phyloP scores from a whole-genome alignment of 2,113 vertebrate genomes.

The Cyanoramphus novaezelandiae region DNA sequence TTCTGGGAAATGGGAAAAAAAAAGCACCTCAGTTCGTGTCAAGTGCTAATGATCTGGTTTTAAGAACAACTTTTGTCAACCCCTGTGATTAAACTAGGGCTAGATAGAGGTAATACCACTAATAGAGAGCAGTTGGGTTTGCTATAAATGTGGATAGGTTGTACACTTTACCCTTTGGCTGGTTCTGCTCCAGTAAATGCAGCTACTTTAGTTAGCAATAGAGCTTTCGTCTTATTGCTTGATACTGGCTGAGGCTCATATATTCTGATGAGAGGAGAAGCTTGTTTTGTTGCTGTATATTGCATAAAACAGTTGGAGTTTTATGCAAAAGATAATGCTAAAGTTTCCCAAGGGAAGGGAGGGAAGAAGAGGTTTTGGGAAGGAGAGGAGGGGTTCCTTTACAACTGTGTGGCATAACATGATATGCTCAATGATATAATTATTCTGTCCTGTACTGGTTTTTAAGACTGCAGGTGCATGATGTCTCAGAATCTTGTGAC shows the following conservation, averaged over 20 bases:
- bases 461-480: not conserved
- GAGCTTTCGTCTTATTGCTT: not conserved
- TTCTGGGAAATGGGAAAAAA: not conserved
- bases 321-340: conserved; percentile 5
- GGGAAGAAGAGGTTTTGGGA: not conserved
- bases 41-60: conserved; percentile 6
- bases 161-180: conserved; percentile 28
- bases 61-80: not conserved
- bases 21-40: not conserved
- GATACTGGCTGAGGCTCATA: not conserved
- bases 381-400: not conserved
- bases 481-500: not conserved
- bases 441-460: not conserved
- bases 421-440: not conserved
- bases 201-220: not conserved
- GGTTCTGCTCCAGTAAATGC: conserved; percentile 6
- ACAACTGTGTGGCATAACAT: not conserved
- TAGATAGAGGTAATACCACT: not conserved
- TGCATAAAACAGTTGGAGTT: conserved; percentile 29
- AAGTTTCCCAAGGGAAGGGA: not conserved
- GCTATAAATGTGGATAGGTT: not conserved
- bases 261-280: not conserved
- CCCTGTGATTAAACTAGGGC: not conserved
- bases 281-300: not conserved
- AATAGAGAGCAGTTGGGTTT: not conserved